These are phyloP conservation scores for Centrocercus urophasianus DNA, from an alignment of 2,113 vertebrate species.

Conservation along the genomic window DNA sequence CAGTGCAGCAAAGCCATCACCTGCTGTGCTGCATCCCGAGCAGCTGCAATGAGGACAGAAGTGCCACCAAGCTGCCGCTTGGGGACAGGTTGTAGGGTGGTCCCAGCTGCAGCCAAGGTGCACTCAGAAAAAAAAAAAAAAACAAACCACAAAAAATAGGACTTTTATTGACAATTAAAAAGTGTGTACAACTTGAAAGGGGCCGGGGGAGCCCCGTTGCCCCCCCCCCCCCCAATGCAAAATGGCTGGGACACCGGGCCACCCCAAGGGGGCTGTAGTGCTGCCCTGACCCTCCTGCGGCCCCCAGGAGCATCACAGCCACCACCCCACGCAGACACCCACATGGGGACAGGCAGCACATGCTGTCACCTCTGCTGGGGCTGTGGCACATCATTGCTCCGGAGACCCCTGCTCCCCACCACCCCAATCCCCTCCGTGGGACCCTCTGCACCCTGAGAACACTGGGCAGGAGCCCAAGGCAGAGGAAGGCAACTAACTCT, in stretches of 20 bases:
- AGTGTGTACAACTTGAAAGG: neutral
- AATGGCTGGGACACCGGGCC: neutral
- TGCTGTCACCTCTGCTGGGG: neutral
- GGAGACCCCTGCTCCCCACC: fast-evolving
- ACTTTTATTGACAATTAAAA: conserved; percentile 49
- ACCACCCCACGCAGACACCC: no score
- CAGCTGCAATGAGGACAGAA: neutral
- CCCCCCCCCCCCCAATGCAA: fast-evolving
- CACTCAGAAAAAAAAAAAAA: neutral
- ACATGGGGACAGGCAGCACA: fast-evolving
- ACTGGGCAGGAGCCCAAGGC: neutral
- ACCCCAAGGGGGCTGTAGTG: neutral
- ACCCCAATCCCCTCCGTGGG: neutral
- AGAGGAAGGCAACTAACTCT: neutral
- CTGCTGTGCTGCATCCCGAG: no score
- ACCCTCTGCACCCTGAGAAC: neutral
- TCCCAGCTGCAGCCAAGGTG: fast-evolving
- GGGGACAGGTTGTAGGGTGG: neutral
- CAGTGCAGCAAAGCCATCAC: no score
- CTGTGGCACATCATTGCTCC: neutral
- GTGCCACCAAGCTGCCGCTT: neutral
- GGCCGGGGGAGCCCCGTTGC: fast-evolving
- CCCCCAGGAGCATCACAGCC: neutral
- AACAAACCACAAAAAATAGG: neutral
- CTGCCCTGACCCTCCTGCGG: neutral